Conservation (phyloP, 2,888 invertebrate genomes). For the Dicroscelio sp. region DNA sequence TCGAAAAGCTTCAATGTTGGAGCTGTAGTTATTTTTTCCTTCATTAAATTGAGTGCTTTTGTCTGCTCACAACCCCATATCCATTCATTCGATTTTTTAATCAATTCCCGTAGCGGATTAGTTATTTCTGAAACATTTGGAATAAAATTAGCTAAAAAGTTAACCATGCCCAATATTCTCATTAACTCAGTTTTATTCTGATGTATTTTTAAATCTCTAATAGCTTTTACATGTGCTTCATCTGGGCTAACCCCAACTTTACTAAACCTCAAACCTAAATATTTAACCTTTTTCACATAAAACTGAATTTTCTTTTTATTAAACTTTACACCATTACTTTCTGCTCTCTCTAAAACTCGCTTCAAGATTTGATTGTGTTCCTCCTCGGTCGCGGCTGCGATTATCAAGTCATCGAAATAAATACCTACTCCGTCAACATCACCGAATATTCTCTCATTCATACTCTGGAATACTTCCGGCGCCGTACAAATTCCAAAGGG, state of each 20-base stretch:
- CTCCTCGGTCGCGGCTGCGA: not conserved
- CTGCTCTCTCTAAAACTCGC: not conserved
- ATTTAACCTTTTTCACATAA: not conserved
- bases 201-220: not conserved
- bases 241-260: not conserved
- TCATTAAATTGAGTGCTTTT: slow-evolving; percentile 47
- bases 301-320: slow-evolving; percentile 14
- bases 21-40: slow-evolving; percentile 69
- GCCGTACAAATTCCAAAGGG: slow-evolving; percentile 88
- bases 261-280: not conserved
- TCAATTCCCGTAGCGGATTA: slow-evolving; percentile 75
- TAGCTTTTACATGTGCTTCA: slow-evolving; percentile 10
- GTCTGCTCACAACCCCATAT: slow-evolving; percentile 54
- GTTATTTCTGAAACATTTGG: slow-evolving; percentile 76
- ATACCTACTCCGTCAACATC: slow-evolving; percentile 81
- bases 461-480: slow-evolving; percentile 89
- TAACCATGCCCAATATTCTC: slow-evolving; percentile 60
- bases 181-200: slow-evolving; percentile 33
- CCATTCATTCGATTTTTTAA: slow-evolving; percentile 76
- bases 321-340: not conserved
- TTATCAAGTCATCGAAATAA: slow-evolving; percentile 16
- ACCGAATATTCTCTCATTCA: slow-evolving; percentile 87
- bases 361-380: not conserved
- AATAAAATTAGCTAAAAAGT: slow-evolving; percentile 28
- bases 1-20: slow-evolving; percentile 85